Evolutionary conservation across 2,113 vertebrate species (phyloP), one percentile per base, ranked within the genome.

Genomic region (Cnemophilus loriae): DNA sequence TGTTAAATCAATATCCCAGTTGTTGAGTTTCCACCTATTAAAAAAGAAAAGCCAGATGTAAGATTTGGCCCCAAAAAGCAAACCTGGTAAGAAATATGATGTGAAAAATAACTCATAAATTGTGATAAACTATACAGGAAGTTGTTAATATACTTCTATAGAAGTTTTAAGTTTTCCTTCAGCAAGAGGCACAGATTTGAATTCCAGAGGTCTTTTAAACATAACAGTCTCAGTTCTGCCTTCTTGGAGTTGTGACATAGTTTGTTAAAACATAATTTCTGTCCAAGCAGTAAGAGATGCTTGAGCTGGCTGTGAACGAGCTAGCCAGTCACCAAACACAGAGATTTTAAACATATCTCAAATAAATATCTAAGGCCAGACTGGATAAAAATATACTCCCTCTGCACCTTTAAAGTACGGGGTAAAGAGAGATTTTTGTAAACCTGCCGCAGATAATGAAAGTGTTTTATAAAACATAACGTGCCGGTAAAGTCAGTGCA

Each of bases 1-100:
- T 23, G 95, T 97, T 85, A 99, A 85, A 91, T 98, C 98, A 78
- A 99, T 98, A 59, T 99, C 98, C 78, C 90, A 96, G 65, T 98
- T 97, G 91, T 99, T 98, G 96, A 98, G 96, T 93, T 97, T 98
- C 99, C 99, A 99, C 89, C 99, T 99, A 95, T 70, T 49, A 70
- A 93, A 74, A 94, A 75, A 97, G 56, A 97, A 76, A 93, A 76
- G 10, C 39, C 49, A 64, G 53, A 95, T 24, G 7, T 92, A 61
- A 91, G 59, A 79, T 63, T 95, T 76, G 33, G 19, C 18, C 30
- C 20, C 7, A 17, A 73, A 73, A 49, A 33, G 3, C 22, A 91
- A 84, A 63, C 23, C 9, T 63, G 7, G n/a, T 77, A 64, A 77
- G 70, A 94, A 84, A 76, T n/a, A 28, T 0, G 0, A 70, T 44